Percentiles rank a stretch among this genome's conserved stretches.
These are phyloP conservation scores for Holacanthus passer DNA, from an alignment of 2,113 vertebrate genomes.

Conservation along the genomic window DNA sequence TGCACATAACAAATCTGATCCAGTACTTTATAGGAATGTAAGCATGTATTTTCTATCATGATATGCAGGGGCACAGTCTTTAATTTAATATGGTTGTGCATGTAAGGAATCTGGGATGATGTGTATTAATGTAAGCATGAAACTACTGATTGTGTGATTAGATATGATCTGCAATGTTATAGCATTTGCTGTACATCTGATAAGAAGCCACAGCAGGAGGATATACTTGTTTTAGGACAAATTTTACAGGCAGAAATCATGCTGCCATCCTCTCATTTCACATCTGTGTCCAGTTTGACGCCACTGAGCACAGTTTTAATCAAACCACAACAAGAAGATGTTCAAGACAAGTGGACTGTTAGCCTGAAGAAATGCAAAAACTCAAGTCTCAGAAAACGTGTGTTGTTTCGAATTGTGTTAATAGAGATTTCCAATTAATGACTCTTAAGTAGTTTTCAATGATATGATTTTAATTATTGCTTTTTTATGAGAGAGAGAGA, in stretches of 20 bases:
- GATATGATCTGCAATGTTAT: not conserved
- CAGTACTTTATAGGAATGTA: not conserved
- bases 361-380: not conserved
- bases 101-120: not conserved
- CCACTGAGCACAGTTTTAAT: not conserved
- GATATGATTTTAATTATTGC: no score
- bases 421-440: not conserved
- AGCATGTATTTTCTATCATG: not conserved
- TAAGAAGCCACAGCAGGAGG: not conserved
- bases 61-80: not conserved
- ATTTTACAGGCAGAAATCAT: not conserved
- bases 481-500: no score
- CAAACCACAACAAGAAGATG: not conserved
- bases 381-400: not conserved
- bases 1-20: not conserved
- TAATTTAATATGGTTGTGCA: not conserved
- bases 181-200: not conserved
- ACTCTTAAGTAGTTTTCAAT: no score
- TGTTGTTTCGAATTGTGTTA: not conserved
- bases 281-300: not conserved
- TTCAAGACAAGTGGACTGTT: not conserved
- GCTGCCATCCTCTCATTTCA: not conserved
- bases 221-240: not conserved
- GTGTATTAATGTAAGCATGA: not conserved
- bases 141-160: not conserved